These are phyloP conservation scores for Prochilodus magdalenae DNA, from an alignment of 2,113 vertebrate genomes.

Conservation along the genomic window DNA sequence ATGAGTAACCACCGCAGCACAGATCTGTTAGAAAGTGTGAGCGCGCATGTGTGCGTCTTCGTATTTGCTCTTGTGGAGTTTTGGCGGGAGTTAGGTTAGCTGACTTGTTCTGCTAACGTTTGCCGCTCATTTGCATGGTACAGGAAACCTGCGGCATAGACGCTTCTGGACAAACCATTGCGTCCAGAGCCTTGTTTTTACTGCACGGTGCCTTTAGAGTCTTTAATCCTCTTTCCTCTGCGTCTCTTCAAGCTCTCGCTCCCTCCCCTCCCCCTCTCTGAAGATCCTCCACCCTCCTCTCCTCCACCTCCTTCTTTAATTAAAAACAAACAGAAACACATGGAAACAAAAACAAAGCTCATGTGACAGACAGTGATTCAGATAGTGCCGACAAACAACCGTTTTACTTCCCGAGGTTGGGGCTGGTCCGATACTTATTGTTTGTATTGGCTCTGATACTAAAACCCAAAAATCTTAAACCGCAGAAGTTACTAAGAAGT, in stretches of 20 bases:
- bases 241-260: neutral
- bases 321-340: slow-evolving; percentile 3
- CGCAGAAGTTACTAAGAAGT: too few relatives aligned
- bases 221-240: neutral
- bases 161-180: neutral
- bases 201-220: neutral
- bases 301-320: neutral
- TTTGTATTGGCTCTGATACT: neutral
- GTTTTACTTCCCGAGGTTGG: neutral
- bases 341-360: neutral
- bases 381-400: neutral
- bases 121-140: slow-evolving; percentile 22
- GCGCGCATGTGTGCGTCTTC: slow-evolving; percentile 30
- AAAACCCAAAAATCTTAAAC: too few relatives aligned
- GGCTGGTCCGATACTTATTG: neutral
- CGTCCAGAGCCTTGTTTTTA: neutral
- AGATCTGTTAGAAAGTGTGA: slow-evolving; percentile 1
- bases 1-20: slow-evolving; percentile 44
- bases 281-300: neutral
- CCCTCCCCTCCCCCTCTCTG: neutral
- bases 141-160: neutral
- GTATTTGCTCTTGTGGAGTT: slow-evolving; percentile 19
- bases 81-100: neutral
- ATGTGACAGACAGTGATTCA: neutral
- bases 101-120: slow-evolving; percentile 16